Conservation (phyloP, 2,888 invertebrate genomes). For the Diplazon laetatorius region DNA sequence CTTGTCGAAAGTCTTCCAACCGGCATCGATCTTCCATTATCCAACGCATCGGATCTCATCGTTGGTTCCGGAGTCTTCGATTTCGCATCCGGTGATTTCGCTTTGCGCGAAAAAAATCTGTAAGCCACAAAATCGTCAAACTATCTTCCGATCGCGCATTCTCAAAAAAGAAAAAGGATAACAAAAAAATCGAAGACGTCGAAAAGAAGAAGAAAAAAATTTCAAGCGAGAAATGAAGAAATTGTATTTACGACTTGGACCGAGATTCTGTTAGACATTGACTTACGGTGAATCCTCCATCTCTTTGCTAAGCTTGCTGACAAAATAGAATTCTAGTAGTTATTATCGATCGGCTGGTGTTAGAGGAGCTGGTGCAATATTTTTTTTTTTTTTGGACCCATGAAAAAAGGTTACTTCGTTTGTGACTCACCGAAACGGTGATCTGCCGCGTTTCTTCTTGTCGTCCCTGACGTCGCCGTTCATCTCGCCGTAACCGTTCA, state of each 20-base stretch:
- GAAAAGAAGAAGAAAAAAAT: slow-evolving; percentile 13
- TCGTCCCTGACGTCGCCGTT: slow-evolving; percentile 87
- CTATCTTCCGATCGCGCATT: background rate
- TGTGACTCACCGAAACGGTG: slow-evolving; percentile 91
- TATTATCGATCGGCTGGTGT: slow-evolving; percentile 34
- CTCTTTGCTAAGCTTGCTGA: slow-evolving; percentile 79
- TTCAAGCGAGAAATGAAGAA: slow-evolving; percentile 2
- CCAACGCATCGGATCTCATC: slow-evolving; percentile 80
- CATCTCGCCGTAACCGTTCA: slow-evolving; percentile 87
- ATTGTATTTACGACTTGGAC: slow-evolving; percentile 10
- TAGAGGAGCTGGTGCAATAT: background rate
- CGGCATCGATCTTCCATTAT: slow-evolving; percentile 72
- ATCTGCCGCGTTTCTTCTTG: slow-evolving; percentile 92
- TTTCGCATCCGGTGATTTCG: slow-evolving; percentile 85
- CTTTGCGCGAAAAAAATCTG: slow-evolving; percentile 93
- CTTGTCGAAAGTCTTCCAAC: slow-evolving; percentile 72
- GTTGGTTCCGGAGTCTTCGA: slow-evolving; percentile 88
- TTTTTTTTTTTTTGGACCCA: background rate
- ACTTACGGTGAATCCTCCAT: slow-evolving; percentile 79
- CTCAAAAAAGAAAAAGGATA: slow-evolving; percentile 47
- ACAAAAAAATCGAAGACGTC: background rate
- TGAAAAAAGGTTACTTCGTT: background rate
- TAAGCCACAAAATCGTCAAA: slow-evolving; percentile 25
- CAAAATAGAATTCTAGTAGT: slow-evolving; percentile 65
- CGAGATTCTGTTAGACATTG: slow-evolving; percentile 31